A percentile compares a stretch with the other conserved stretches of the same genome.
Evolutionary conservation across 2,888 invertebrate species (phyloP).

Genomic region (Lapara coniferarum): DNA sequence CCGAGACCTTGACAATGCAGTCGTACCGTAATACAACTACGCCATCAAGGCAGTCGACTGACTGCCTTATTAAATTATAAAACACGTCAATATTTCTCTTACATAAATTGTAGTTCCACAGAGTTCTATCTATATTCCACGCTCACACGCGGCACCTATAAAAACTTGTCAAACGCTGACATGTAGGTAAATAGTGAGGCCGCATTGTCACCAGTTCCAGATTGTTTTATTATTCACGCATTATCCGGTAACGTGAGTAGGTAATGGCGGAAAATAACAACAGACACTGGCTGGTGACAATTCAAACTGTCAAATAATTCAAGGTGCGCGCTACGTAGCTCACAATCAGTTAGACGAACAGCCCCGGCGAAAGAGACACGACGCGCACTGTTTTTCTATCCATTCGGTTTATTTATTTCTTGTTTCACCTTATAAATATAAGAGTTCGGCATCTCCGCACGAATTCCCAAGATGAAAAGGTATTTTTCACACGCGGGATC

Average conservation of each 20-base stretch:
- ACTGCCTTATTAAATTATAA: too few relatives aligned
- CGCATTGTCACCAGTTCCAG: slow-evolving; percentile 46
- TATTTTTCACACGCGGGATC: slow-evolving; percentile 73
- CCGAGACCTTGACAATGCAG: too few relatives aligned
- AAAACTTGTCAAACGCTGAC: slow-evolving; percentile 10
- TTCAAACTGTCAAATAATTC: slow-evolving; percentile 79
- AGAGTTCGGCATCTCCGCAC: slow-evolving; percentile 74
- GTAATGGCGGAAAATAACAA: slow-evolving; percentile 61
- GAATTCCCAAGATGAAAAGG: slow-evolving; percentile 80
- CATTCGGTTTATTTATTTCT: slow-evolving; percentile 78
- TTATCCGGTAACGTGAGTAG: slow-evolving; percentile 47
- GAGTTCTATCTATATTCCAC: neutral
- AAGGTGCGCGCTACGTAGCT: slow-evolving; percentile 73
- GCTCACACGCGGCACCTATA: neutral
- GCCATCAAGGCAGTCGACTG: too few relatives aligned
- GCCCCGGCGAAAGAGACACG: slow-evolving; percentile 40
- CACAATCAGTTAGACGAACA: slow-evolving; percentile 79
- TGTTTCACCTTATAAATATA: slow-evolving; percentile 78
- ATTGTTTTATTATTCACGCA: slow-evolving; percentile 62
- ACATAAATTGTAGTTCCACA: neutral
- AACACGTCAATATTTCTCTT: neutral
- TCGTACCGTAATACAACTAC: too few relatives aligned
- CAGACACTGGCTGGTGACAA: slow-evolving; percentile 66
- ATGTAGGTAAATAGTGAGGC: slow-evolving; percentile 7
- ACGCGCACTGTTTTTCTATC: slow-evolving; percentile 62